A percentile compares a stretch with the other conserved stretches of the same genome.
phyloP scores from a whole-genome alignment of 2,797 vertebrate genomes.

The Brachymystax lenok region DNA sequence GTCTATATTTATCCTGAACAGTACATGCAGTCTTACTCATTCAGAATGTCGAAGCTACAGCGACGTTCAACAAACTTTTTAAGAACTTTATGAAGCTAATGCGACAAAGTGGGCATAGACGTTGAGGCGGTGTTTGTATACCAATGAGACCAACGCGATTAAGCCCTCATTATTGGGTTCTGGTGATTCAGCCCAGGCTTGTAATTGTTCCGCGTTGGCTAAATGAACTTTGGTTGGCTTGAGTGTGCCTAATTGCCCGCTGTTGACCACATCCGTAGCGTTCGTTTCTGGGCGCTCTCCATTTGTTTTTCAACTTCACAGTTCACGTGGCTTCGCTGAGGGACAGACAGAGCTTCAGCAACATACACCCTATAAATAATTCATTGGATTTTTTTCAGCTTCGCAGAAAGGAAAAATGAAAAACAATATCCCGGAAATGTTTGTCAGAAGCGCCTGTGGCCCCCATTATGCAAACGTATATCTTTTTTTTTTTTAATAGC shows the following conservation, averaged over 20 bases:
- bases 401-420: neutral
- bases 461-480: neutral
- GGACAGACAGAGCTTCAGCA: conserved; percentile 25
- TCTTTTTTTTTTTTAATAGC: neutral
- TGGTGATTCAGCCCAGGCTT: neutral
- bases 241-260: conserved; percentile 22
- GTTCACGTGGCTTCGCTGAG: conserved; percentile 14
- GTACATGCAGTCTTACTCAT: conserved; percentile 45
- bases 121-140: neutral
- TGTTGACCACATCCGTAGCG: conserved; percentile 20
- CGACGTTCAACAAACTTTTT: neutral
- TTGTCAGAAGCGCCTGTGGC: neutral
- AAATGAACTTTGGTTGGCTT: conserved; percentile 11
- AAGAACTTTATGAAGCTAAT: neutral
- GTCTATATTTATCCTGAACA: neutral
- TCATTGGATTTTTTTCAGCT: conserved; percentile 4
- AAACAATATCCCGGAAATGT: conserved; percentile 16
- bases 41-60: neutral
- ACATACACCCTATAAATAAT: conserved; percentile 39
- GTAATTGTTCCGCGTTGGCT: conserved; percentile 4
- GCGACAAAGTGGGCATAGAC: neutral
- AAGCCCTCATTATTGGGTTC: conserved; percentile 6
- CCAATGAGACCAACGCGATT: neutral
- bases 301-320: conserved; percentile 15
- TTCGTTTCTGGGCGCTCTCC: conserved; percentile 18